Evolutionary conservation across 1,140 invertebrate species (phyloP).

Genomic region (Sinonovacula constricta): DNA sequence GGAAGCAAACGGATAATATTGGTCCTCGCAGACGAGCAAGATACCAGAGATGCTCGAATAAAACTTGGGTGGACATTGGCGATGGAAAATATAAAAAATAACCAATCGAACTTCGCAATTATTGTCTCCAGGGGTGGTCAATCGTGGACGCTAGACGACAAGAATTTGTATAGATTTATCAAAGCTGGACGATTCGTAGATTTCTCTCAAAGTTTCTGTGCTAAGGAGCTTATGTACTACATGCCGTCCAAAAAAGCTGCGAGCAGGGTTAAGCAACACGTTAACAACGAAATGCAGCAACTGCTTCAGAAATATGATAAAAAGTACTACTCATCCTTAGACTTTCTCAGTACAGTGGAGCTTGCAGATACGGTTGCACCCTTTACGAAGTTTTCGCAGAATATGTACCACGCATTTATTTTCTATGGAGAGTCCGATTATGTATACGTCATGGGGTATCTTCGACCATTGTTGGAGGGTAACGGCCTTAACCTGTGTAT

Average conservation of each 20-base stretch:
- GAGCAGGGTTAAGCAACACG: too few species aligned
- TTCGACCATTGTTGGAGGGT: conserved; percentile 51
- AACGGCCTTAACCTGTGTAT: conserved; percentile 55
- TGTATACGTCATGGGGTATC: conserved; percentile 49
- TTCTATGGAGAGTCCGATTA: conserved; percentile 60
- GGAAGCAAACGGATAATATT: conserved; percentile 63
- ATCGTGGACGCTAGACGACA: conserved; percentile 49
- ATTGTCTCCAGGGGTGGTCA: conserved; percentile 48
- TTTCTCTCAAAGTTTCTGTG: conserved; percentile 41
- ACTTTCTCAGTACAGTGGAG: too few species aligned
- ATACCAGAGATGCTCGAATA: conserved; percentile 41
- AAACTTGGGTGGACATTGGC: conserved; percentile 57
- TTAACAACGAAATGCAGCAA: neutral
- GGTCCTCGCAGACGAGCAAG: conserved; percentile 53
- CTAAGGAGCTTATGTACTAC: conserved; percentile 54
- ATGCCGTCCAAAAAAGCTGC: conserved; percentile 45
- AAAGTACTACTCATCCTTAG: neutral
- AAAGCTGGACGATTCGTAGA: conserved; percentile 55
- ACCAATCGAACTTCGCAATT: conserved; percentile 58
- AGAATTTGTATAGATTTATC: conserved; percentile 54
- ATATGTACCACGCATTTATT: conserved; percentile 49
- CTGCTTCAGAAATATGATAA: neutral
- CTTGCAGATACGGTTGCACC: neutral
- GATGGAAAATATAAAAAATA: conserved; percentile 59
- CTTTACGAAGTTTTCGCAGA: neutral